phyloP scores from a whole-genome alignment of 2,888 invertebrate species.

The Subacronicta megacephala region DNA sequence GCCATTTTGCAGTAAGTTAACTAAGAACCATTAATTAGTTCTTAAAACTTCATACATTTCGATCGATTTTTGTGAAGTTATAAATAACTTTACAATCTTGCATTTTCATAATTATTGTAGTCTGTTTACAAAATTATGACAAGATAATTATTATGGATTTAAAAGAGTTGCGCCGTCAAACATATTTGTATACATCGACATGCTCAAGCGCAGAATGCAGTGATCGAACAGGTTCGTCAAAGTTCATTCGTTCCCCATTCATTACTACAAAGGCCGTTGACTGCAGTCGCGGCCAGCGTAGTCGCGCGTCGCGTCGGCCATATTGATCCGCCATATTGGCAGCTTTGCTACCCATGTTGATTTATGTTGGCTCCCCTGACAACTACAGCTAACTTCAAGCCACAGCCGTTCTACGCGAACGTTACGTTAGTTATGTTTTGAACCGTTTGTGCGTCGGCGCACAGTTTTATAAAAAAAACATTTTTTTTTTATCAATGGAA shows the following conservation, averaged over 20 bases:
- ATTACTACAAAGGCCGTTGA: constrained; percentile 79
- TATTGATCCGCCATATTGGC: constrained; percentile 46
- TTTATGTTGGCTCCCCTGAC: constrained; percentile 45
- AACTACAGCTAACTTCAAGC: constrained; percentile 72
- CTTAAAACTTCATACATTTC: too few relatives aligned
- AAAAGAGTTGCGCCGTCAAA: constrained; percentile 16
- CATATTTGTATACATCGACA: constrained; percentile 30
- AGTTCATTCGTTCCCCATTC: constrained; percentile 75
- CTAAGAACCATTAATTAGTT: too few relatives aligned
- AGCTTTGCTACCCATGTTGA: constrained; percentile 50
- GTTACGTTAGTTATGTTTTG: constrained; percentile 84
- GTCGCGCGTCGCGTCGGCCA: constrained; percentile 45
- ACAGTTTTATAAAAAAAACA: constrained; percentile 53
- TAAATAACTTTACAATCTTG: too few relatives aligned
- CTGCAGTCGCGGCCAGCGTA: constrained; percentile 56
- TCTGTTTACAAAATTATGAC: constrained; percentile 13
- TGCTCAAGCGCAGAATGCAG: constrained; percentile 56
- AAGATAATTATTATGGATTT: constrained; percentile 16
- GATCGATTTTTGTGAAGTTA: too few relatives aligned
- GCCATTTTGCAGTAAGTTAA: too few relatives aligned
- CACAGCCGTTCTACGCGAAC: constrained; percentile 75
- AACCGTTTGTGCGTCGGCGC: constrained; percentile 68
- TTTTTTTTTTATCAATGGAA: constrained; percentile 74
- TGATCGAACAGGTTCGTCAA: constrained; percentile 73
- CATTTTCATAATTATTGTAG: too few relatives aligned